These are phyloP conservation scores for Acanthornis magna DNA, from an alignment of 2,797 vertebrate species.

Conservation along the genomic window DNA sequence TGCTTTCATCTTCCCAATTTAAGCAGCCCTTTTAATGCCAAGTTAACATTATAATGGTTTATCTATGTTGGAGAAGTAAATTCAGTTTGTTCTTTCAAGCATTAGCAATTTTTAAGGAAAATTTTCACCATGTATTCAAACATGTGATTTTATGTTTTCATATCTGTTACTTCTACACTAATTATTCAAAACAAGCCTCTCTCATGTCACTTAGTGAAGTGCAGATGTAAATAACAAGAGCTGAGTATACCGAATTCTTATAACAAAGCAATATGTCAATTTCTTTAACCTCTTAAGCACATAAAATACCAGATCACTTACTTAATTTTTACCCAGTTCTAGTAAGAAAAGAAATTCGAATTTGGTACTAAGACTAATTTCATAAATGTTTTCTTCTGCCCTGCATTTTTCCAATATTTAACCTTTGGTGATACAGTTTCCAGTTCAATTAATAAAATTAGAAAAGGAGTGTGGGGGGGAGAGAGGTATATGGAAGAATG, in stretches of 20 bases:
- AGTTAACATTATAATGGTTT: neutral
- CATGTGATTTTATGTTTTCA: neutral
- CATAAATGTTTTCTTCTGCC: neutral
- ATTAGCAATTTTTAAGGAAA: neutral
- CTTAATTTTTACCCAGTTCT: neutral
- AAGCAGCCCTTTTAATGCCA: neutral
- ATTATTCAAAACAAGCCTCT: conserved; percentile 16
- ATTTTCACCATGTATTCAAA: neutral
- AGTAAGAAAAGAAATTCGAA: neutral
- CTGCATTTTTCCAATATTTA: neutral
- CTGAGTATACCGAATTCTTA: neutral
- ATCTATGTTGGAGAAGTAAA: neutral
- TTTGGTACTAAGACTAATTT: neutral
- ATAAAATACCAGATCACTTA: neutral
- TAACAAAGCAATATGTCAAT: neutral
- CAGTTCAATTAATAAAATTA: neutral
- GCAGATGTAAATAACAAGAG: conserved; percentile 10
- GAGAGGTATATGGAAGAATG: neutral
- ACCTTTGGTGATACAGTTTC: neutral
- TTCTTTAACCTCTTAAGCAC: neutral
- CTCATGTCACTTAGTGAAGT: neutral
- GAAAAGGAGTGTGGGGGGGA: accelerated
- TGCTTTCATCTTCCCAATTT: conserved; percentile 17
- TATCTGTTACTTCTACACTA: neutral
- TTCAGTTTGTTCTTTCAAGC: conserved; percentile 1